These are phyloP conservation scores for Lipotes vexillifer DNA, from an alignment of 2,113 vertebrate genomes.

Conservation along the genomic window DNA sequence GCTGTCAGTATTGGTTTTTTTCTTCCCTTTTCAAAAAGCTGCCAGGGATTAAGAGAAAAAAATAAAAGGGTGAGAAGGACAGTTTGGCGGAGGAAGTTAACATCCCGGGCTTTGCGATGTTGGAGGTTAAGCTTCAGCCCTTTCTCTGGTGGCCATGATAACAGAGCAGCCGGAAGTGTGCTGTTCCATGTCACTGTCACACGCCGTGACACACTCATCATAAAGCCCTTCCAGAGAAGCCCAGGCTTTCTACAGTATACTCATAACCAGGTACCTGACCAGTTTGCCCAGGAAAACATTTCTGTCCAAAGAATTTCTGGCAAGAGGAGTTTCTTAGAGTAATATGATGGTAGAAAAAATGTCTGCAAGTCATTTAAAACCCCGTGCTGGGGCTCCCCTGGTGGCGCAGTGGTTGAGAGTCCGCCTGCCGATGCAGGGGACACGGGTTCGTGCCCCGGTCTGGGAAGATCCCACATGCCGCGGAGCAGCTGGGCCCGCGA, in stretches of 20 bases:
- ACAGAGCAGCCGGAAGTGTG: background rate
- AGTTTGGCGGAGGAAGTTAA: background rate
- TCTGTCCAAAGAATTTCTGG: background rate
- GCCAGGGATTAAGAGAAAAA: background rate
- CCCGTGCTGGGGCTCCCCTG: background rate
- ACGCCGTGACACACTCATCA: background rate
- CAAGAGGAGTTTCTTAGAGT: background rate
- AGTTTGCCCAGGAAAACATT: background rate
- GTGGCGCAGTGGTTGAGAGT: too few relatives aligned
- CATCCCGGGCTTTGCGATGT: background rate
- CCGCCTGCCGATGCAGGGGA: too few relatives aligned
- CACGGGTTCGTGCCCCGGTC: too few relatives aligned
- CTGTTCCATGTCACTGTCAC: fast-evolving
- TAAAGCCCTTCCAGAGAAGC: background rate
- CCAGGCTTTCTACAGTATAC: background rate
- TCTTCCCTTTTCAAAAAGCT: background rate
- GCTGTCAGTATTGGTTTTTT: background rate
- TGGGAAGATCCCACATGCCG: fast-evolving
- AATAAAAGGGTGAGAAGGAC: background rate
- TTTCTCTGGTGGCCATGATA: background rate
- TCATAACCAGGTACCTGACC: background rate
- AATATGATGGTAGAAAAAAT: background rate
- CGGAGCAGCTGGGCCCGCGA: too few relatives aligned
- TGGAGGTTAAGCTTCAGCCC: background rate
- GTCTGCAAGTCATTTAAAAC: background rate